Evolutionary conservation across 2,888 invertebrate species (phyloP).

Genomic region (Calliopum simillimum): DNA sequence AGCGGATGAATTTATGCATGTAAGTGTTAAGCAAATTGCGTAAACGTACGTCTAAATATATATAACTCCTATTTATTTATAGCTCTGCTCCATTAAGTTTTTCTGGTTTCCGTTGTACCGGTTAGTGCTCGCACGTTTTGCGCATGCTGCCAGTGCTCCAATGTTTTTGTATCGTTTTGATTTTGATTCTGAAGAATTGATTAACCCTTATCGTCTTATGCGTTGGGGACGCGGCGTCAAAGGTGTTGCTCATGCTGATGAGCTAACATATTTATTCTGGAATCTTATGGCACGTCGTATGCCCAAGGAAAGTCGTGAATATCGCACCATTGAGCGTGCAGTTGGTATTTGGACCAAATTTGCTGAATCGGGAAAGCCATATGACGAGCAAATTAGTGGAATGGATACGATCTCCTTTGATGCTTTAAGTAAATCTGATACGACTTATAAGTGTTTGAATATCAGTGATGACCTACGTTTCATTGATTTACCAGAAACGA

Average conservation of each 20-base stretch:
- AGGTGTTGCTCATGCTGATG: constrained; percentile 65
- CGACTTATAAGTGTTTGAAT: constrained; percentile 60
- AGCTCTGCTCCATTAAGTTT: constrained; percentile 57
- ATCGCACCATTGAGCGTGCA: constrained; percentile 60
- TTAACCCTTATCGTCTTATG: constrained; percentile 58
- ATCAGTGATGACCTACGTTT: constrained; percentile 60
- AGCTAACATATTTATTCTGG: constrained; percentile 61
- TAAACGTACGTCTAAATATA: background rate
- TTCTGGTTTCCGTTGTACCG: constrained; percentile 58
- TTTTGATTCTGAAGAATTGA: constrained; percentile 62
- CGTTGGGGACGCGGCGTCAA: constrained; percentile 59
- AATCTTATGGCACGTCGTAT: constrained; percentile 53
- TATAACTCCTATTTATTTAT: constrained; percentile 24
- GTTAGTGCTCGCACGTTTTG: constrained; percentile 56
- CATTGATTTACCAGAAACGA: constrained; percentile 61
- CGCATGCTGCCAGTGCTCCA: constrained; percentile 57
- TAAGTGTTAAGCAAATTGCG: constrained; percentile 42
- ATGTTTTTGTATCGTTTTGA: constrained; percentile 64
- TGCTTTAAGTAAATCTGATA: constrained; percentile 54
- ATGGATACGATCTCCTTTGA: constrained; percentile 58
- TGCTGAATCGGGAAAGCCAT: constrained; percentile 61
- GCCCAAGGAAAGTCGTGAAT: constrained; percentile 58
- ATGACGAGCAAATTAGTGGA: constrained; percentile 54
- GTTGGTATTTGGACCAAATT: constrained; percentile 62
- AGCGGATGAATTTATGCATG: constrained; percentile 58